Evolutionary conservation across 2,113 vertebrate species (phyloP), one percentile per base, ranked within the genome.

Genomic region (Hippocampus abdominalis): DNA sequence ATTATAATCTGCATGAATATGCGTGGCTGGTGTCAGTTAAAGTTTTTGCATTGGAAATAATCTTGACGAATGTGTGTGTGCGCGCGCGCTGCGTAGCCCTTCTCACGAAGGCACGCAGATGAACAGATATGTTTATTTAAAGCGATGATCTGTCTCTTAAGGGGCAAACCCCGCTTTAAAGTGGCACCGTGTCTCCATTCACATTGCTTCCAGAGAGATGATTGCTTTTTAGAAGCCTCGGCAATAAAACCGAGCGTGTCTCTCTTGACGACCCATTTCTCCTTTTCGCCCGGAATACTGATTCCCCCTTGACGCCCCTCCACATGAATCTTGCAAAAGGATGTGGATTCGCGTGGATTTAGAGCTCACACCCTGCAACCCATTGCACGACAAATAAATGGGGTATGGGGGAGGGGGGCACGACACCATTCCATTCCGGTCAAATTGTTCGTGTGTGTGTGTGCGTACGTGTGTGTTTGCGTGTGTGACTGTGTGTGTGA

Each of bases 111-210:
- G 66, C 71, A 42, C 56, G 68, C 69, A 80, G 79, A 76, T 81
- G 83, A 74, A 73, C 74, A 61, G 61, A 71, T 69, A 64, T 68
- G 75, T 80, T 66, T 46, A 72, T 62, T 53, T 27, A 48, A 78
- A 75, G 64, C 76, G 81, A 71, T 64, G 77, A 85, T 80, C 71
- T 69, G 69, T 74, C 73, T 84, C 69, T 68, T 68, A 73, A 78
- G 75, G 72, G 68, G 71, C 70, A 63, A 75, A 85, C 79, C 81
- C 72, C 81, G 87, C 87, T 89, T 84, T 84, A 78, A 81, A 81
- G 80, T 84, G 78, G 76, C 79, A 87, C 74, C 69, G 79, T 81
- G 78, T 78, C 79, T 88, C 74, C 69, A 72, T 82, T 83, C 81
- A 74, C 23, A 80, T 84, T 74, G 83, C 71, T 81, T 78, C 81